Evolutionary conservation across 2,888 invertebrate genomes (phyloP).

Genomic region (Tortricodes alternella): DNA sequence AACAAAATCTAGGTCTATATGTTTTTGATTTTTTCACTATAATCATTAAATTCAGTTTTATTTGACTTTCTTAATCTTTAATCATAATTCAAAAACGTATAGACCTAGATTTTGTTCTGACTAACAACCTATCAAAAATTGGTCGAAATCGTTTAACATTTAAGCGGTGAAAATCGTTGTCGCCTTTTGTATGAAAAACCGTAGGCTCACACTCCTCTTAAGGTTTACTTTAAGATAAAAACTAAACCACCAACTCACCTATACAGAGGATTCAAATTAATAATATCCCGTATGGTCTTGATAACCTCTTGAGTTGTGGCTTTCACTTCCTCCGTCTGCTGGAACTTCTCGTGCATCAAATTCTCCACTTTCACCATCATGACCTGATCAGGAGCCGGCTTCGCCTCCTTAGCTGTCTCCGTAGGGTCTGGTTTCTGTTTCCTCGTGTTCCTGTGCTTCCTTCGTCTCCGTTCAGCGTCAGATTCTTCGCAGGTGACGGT

Average conservation of each 20-base stretch:
- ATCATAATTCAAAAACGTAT: no score
- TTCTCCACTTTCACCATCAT: conserved; percentile 98
- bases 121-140: no score
- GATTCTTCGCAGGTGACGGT: conserved; percentile 91
- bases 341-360: conserved; percentile 92
- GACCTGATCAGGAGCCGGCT: conserved; percentile 70
- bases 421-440: conserved; percentile 38
- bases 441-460: conserved; percentile 54
- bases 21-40: no score
- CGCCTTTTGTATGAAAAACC: no score
- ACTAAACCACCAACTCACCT: conserved; percentile 51
- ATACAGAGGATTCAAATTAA: conserved; percentile 97
- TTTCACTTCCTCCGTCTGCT: conserved; percentile 97
- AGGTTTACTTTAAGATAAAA: not conserved
- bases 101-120: no score
- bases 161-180: no score
- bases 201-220: no score
- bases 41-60: no score
- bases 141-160: no score
- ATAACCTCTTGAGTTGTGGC: conserved; percentile 98
- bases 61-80: no score
- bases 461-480: conserved; percentile 82
- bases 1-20: no score
- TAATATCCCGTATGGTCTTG: conserved; percentile 98
- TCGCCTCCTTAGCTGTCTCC: conserved; percentile 39